Percentiles rank a stretch among this genome's conserved stretches.
Conservation (phyloP, 2,888 invertebrate species). For the Acleris literana region DNA sequence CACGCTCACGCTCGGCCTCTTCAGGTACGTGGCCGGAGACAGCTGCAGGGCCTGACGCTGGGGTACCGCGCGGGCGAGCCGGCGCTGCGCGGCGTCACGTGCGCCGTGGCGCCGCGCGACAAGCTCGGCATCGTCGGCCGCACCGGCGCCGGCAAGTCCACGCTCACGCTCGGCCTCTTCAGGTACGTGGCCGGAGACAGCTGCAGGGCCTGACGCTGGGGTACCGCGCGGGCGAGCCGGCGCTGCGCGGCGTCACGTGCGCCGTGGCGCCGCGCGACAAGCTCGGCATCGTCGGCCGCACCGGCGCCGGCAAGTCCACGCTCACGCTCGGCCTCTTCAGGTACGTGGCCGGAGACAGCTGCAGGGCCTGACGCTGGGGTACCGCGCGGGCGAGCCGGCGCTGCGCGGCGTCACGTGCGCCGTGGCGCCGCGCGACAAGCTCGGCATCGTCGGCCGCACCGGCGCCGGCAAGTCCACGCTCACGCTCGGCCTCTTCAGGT, state of each 20-base stretch:
- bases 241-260: constrained; percentile 91
- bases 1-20: constrained; percentile 93
- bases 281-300: constrained; percentile 94
- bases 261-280: constrained; percentile 92
- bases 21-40: constrained; percentile 93
- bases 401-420: constrained; percentile 90
- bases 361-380: constrained; percentile 91
- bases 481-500: constrained; percentile 92
- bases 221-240: constrained; percentile 94
- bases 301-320: constrained; percentile 96
- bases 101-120: constrained; percentile 91
- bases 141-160: constrained; percentile 96
- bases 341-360: constrained; percentile 93
- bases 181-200: constrained; percentile 91
- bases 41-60: constrained; percentile 91
- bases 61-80: constrained; percentile 95
- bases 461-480: constrained; percentile 97
- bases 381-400: constrained; percentile 94
- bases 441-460: constrained; percentile 95
- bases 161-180: constrained; percentile 93
- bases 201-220: constrained; percentile 93
- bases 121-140: constrained; percentile 96
- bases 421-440: constrained; percentile 93
- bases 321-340: constrained; percentile 93
- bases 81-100: constrained; percentile 91